These are phyloP conservation scores for Sturnira hondurensis DNA, from an alignment of 2,113 vertebrate genomes.

Conservation along the genomic window DNA sequence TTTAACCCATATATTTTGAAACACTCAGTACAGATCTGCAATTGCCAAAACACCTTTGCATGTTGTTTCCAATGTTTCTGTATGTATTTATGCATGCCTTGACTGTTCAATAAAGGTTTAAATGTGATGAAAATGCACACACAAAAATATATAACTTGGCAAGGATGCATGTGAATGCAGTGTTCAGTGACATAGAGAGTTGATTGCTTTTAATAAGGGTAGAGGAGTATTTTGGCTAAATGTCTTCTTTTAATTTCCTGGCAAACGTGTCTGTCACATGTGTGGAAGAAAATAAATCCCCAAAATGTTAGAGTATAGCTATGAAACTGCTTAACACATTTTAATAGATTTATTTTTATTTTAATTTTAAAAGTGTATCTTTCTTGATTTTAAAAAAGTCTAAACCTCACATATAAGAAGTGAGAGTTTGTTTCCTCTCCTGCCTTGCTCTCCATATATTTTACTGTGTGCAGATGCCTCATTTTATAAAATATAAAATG, in stretches of 20 bases:
- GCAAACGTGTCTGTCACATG: neutral
- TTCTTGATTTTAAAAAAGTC: neutral
- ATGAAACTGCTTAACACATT: neutral
- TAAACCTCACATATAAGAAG: neutral
- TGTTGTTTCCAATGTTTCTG: neutral
- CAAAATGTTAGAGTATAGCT: neutral
- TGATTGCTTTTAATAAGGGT: neutral
- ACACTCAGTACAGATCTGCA: constrained; percentile 22
- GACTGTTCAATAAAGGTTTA: constrained; percentile 36
- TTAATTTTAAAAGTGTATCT: neutral
- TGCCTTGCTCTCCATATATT: neutral
- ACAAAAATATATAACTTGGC: constrained; percentile 24
- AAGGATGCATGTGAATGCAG: neutral
- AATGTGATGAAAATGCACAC: constrained; percentile 41
- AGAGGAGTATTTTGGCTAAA: neutral
- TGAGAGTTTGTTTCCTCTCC: neutral
- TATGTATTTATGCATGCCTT: constrained; percentile 64
- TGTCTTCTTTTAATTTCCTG: neutral
- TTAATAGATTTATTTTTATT: neutral
- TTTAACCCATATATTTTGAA: constrained; percentile 38
- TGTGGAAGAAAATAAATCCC: neutral
- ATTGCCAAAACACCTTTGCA: constrained; percentile 23
- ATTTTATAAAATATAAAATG: neutral
- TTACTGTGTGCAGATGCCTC: neutral
- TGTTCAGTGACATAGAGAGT: neutral